Evolutionary conservation across 2,797 vertebrate genomes (phyloP).

Genomic region (Sus cebifrons): DNA sequence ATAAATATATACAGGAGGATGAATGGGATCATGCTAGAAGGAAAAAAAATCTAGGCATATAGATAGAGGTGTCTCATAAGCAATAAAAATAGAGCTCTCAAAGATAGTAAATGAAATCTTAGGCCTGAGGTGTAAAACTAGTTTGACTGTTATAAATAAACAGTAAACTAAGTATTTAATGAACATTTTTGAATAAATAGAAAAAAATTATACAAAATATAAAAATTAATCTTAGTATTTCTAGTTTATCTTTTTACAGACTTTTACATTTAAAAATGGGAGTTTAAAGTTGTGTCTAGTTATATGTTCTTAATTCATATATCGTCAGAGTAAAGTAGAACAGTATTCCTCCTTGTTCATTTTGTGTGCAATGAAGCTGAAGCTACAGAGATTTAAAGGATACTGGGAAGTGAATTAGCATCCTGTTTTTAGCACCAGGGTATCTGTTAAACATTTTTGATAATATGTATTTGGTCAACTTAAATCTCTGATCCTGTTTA

Average conservation of each 20-base stretch:
- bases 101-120: background rate
- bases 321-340: background rate
- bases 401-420: background rate
- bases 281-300: background rate
- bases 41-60: background rate
- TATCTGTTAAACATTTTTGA: background rate
- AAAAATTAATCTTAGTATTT: background rate
- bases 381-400: background rate
- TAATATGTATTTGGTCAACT: background rate
- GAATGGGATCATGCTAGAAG: background rate
- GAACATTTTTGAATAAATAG: background rate
- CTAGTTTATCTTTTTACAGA: background rate
- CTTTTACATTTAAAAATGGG: background rate
- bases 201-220: background rate
- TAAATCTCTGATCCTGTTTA: background rate
- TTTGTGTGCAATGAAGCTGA: background rate
- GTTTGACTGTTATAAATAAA: background rate
- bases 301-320: background rate
- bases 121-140: slow-evolving; percentile 10
- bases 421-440: background rate
- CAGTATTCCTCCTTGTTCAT: background rate
- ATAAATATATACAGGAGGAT: background rate
- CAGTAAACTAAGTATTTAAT: background rate
- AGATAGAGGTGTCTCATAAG: background rate
- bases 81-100: background rate